Percentiles rank a stretch among this genome's conserved stretches.
Evolutionary conservation across 2,888 invertebrate genomes (phyloP).

Genomic region (Apodemia mormo): DNA sequence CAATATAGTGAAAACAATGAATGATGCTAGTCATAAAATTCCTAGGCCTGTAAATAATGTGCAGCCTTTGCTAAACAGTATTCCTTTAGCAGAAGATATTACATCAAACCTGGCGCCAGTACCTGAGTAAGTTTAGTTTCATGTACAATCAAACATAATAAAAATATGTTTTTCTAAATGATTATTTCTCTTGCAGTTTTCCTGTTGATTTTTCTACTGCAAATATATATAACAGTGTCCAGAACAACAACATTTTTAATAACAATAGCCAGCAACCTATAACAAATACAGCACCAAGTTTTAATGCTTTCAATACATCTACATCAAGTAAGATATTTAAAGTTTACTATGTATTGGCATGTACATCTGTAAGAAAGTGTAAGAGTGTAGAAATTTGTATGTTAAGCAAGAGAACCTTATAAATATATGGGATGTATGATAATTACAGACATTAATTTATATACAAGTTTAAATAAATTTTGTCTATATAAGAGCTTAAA

Average conservation of each 20-base stretch:
- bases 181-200: slow-evolving; percentile 64
- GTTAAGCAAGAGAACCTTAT: too few species aligned
- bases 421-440: too few species aligned
- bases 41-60: slow-evolving; percentile 62
- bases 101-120: slow-evolving; percentile 48
- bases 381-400: too few species aligned
- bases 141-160: neutral
- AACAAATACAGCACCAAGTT: slow-evolving; percentile 60
- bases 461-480: too few species aligned
- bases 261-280: slow-evolving; percentile 65
- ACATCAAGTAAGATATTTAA: slow-evolving; percentile 53
- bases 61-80: slow-evolving; percentile 47
- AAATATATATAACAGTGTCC: slow-evolving; percentile 85
- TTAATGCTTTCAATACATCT: slow-evolving; percentile 58
- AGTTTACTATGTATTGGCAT: too few species aligned
- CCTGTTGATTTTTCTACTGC: slow-evolving; percentile 88
- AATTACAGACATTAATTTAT: too few species aligned
- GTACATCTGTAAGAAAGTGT: too few species aligned
- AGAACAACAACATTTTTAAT: slow-evolving; percentile 64
- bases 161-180: neutral
- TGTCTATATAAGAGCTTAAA: too few species aligned
- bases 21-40: slow-evolving; percentile 58
- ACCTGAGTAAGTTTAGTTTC: slow-evolving; percentile 67
- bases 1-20: slow-evolving; percentile 57
- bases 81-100: slow-evolving; percentile 37